phyloP scores from a whole-genome alignment of 2,888 invertebrate genomes.

The Pardosa pseudoannulata region DNA sequence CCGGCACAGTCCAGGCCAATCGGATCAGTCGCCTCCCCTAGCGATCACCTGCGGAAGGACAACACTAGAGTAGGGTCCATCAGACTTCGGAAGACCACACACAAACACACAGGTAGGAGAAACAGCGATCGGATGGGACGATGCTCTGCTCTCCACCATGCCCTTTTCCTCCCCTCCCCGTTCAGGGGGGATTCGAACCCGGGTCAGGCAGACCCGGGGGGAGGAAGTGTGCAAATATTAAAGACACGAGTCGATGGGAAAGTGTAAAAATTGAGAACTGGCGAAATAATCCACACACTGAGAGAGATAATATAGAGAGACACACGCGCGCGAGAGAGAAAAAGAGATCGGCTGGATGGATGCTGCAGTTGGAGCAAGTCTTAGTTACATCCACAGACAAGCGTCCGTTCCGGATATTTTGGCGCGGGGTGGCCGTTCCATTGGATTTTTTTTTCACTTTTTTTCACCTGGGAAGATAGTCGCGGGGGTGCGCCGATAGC shows the following conservation, averaged over 20 bases:
- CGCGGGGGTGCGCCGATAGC: constrained; percentile 15
- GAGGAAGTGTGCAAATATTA: no score
- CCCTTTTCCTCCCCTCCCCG: no score
- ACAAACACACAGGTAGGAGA: not conserved
- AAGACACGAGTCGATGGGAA: no score
- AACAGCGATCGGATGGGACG: not conserved
- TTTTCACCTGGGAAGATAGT: constrained; percentile 7
- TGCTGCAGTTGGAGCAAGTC: not conserved
- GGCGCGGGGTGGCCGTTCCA: not conserved
- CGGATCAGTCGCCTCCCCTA: constrained; percentile 49
- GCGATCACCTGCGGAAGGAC: constrained; percentile 62
- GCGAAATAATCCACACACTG: no score
- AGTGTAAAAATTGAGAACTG: no score
- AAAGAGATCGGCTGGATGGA: not conserved
- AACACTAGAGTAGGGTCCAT: constrained; percentile 48
- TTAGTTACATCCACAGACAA: not conserved
- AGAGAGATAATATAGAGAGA: no score
- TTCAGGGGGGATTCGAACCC: constrained; percentile 5
- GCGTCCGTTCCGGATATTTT: not conserved
- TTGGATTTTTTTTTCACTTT: no score
- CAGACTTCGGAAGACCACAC: no score
- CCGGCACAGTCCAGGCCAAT: constrained; percentile 58
- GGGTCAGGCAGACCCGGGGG: not conserved
- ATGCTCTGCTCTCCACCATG: not conserved
- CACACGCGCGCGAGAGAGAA: no score